phyloP scores from a whole-genome alignment of 1,140 invertebrate genomes.

The Rhopalosiphum maidis region DNA sequence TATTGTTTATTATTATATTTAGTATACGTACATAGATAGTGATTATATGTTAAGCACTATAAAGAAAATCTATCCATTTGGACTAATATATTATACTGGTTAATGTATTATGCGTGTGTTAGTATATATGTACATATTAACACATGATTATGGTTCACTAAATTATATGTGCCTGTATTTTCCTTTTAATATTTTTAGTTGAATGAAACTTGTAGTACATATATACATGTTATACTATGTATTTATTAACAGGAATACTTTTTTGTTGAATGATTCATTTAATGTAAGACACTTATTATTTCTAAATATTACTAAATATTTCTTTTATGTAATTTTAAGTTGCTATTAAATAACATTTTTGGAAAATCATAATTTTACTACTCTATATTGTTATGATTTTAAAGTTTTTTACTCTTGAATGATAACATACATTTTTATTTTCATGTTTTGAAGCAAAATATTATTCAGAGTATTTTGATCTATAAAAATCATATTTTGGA shows the following conservation, averaged over 20 bases:
- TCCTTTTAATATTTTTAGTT: constrained; percentile 17
- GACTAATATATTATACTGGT: constrained; percentile 24
- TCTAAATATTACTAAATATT: too few relatives aligned
- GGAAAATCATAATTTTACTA: too few relatives aligned
- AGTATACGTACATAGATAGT: constrained; percentile 49
- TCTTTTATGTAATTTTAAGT: too few relatives aligned
- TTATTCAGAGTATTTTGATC: too few relatives aligned
- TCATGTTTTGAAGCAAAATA: too few relatives aligned
- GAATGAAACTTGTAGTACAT: neutral
- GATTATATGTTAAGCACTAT: neutral
- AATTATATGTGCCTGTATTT: neutral
- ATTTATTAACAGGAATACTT: neutral
- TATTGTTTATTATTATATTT: constrained; percentile 47
- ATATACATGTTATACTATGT: neutral
- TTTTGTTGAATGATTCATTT: too few relatives aligned
- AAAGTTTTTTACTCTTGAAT: too few relatives aligned
- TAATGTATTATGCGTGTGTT: neutral
- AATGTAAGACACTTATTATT: too few relatives aligned
- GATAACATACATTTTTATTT: too few relatives aligned
- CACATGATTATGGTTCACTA: constrained; percentile 22
- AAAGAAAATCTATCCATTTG: neutral
- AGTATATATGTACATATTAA: neutral
- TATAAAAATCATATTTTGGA: too few relatives aligned
- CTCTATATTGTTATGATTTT: too few relatives aligned
- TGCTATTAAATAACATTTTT: too few relatives aligned